phyloP scores from a whole-genome alignment of 2,113 vertebrate species.

The Nanorana parkeri region DNA sequence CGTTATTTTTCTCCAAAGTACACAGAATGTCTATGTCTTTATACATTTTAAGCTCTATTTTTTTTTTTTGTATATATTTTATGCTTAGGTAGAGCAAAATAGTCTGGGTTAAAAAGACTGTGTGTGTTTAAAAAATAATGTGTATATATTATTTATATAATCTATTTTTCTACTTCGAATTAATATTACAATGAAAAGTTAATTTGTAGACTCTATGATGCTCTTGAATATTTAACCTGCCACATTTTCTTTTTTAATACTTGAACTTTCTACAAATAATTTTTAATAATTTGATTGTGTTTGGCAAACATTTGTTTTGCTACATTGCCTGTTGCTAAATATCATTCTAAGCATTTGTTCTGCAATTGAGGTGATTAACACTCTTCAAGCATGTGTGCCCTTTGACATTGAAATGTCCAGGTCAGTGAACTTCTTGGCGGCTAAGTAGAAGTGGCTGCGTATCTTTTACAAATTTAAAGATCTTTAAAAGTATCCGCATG shows the following conservation, averaged over 20 bases:
- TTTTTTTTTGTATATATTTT: background rate
- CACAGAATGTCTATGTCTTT: background rate
- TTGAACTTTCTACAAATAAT: too few relatives aligned
- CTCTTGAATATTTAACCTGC: too few relatives aligned
- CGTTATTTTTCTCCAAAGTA: conserved; percentile 58
- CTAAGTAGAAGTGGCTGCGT: background rate
- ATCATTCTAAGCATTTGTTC: too few relatives aligned
- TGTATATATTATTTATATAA: background rate
- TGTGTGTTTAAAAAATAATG: too few relatives aligned
- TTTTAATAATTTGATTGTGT: too few relatives aligned
- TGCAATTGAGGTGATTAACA: background rate
- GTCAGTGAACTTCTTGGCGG: background rate
- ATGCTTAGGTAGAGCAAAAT: background rate
- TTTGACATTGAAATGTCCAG: conserved; percentile 34
- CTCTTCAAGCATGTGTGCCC: conserved; percentile 22
- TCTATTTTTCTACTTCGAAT: too few relatives aligned
- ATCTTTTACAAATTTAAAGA: too few relatives aligned
- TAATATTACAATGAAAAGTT: too few relatives aligned
- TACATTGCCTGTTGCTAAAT: too few relatives aligned
- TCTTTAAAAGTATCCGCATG: background rate
- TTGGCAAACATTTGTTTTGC: too few relatives aligned
- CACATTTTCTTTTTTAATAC: too few relatives aligned
- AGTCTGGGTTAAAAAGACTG: background rate
- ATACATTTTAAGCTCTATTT: background rate
- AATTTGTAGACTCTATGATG: background rate